These are phyloP conservation scores for Plestiodon gilberti DNA, from an alignment of 2,113 vertebrate genomes.

Conservation along the genomic window DNA sequence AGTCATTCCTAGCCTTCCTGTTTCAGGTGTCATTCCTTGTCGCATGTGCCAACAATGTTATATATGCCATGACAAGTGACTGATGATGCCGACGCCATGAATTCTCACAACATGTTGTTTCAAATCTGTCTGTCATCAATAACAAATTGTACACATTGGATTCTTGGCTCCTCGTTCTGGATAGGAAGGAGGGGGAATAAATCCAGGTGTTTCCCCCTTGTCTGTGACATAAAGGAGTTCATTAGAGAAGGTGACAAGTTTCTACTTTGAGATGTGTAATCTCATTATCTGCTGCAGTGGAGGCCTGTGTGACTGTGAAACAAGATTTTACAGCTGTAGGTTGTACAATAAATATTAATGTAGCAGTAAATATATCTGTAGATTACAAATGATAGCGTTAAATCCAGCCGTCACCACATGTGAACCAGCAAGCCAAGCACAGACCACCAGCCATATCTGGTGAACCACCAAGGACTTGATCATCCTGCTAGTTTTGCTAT, in stretches of 20 bases:
- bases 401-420: background rate
- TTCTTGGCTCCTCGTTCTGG: background rate
- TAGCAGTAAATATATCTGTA: slow-evolving; percentile 51
- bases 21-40: rapidly evolving
- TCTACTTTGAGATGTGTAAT: slow-evolving; percentile 62
- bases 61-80: slow-evolving; percentile 15
- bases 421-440: background rate
- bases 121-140: rapidly evolving
- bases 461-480: rapidly evolving
- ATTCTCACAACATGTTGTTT: slow-evolving; percentile 15
- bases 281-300: slow-evolving; percentile 68
- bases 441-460: slow-evolving; percentile 12
- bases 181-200: background rate
- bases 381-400: slow-evolving; percentile 9
- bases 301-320: slow-evolving; percentile 54
- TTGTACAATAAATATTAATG: slow-evolving; percentile 62
- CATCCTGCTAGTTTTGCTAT: too few species aligned
- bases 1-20: background rate
- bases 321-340: slow-evolving; percentile 62
- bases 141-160: rapidly evolving
- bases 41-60: background rate
- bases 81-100: slow-evolving; percentile 24
- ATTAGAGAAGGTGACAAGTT: slow-evolving; percentile 70
- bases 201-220: slow-evolving; percentile 47
- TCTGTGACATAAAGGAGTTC: slow-evolving; percentile 46